Evolutionary conservation across 2,797 vertebrate species (phyloP).

Genomic region (Arrhamphus sclerolepis): DNA sequence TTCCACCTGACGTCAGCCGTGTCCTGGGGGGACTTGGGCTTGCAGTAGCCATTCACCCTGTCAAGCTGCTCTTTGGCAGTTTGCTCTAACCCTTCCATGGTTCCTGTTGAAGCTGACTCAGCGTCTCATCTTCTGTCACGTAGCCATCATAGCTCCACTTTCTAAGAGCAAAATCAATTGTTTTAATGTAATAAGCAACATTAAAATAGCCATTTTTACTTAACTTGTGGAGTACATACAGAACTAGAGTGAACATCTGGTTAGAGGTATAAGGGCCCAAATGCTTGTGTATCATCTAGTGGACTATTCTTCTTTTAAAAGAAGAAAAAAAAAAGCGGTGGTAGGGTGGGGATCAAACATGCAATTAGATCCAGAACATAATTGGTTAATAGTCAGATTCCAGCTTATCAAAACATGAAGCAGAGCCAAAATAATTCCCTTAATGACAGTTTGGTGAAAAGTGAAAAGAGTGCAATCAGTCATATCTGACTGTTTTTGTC

Average conservation of each 20-base stretch:
- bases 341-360: too few relatives aligned
- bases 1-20: constrained; percentile 62
- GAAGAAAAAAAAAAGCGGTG: too few relatives aligned
- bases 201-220: background rate
- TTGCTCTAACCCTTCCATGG: constrained; percentile 79
- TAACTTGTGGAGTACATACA: background rate
- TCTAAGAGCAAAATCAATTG: constrained; percentile 27
- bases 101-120: constrained; percentile 71
- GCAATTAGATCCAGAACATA: constrained; percentile 2
- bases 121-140: constrained; percentile 77
- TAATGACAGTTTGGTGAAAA: background rate
- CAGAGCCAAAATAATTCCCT: constrained; percentile 7
- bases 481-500: constrained; percentile 6
- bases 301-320: background rate
- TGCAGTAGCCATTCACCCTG: constrained; percentile 57
- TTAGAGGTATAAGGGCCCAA: background rate
- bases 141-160: constrained; percentile 66
- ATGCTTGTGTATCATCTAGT: constrained; percentile 6
- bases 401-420: constrained; percentile 19
- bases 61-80: constrained; percentile 60
- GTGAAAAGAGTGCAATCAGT: background rate
- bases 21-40: constrained; percentile 61
- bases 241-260: constrained; percentile 10
- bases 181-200: background rate
- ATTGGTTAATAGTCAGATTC: constrained; percentile 26